Conservation (phyloP, 2,113 vertebrate genomes). For the Setophaga coronata region DNA sequence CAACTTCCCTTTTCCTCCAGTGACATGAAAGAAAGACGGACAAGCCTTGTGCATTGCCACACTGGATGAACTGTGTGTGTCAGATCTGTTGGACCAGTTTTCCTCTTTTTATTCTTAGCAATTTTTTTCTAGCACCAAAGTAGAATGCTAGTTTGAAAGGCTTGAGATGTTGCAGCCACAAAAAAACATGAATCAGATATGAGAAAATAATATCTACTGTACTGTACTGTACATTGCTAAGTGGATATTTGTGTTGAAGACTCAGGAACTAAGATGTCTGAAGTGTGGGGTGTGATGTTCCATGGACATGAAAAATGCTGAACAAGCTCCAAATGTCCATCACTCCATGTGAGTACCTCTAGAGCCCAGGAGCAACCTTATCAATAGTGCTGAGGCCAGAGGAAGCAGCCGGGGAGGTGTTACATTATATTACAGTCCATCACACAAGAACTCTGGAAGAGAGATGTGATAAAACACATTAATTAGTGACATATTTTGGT, state of each 20-base stretch:
- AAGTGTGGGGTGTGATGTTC: background rate
- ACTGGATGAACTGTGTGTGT: background rate
- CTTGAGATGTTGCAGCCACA: background rate
- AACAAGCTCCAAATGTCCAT: background rate
- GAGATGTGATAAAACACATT: too few species aligned
- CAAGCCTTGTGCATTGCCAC: background rate
- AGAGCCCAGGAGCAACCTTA: background rate
- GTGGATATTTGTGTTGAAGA: background rate
- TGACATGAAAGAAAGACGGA: background rate
- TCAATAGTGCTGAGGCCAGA: background rate
- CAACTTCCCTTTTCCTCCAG: background rate
- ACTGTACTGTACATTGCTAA: background rate
- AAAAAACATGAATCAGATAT: background rate
- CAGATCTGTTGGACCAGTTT: background rate
- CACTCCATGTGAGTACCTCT: accelerated
- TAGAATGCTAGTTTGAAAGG: background rate
- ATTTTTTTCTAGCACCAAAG: background rate
- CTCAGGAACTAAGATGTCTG: background rate
- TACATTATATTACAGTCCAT: background rate
- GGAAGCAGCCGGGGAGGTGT: background rate
- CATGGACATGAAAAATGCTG: background rate
- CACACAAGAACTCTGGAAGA: background rate
- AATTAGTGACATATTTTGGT: background rate
- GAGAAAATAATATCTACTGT: background rate
- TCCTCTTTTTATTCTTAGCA: background rate